These are phyloP conservation scores for Typhlichthys subterraneus DNA, from an alignment of 2,797 vertebrate genomes.

Conservation along the genomic window DNA sequence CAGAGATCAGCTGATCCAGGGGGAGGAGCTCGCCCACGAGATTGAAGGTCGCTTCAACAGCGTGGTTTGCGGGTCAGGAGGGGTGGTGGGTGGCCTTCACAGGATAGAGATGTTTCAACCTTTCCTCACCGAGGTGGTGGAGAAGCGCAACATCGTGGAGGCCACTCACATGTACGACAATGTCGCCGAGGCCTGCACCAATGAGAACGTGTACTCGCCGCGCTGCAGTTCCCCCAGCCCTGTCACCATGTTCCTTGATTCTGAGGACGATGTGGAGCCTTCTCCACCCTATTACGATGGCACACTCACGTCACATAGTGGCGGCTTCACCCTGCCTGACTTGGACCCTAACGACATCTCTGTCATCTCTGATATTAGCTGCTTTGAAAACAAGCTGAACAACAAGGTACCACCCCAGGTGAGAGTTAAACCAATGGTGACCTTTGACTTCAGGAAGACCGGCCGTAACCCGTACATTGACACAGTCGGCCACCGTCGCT, in stretches of 20 bases:
- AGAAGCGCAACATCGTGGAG: conserved; percentile 91
- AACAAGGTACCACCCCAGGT: conserved; percentile 90
- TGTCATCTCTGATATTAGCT: conserved; percentile 84
- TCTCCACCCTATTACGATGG: conserved; percentile 86
- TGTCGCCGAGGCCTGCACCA: conserved; percentile 88
- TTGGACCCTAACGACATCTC: conserved; percentile 88
- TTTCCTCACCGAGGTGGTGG: conserved; percentile 90
- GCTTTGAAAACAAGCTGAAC: conserved; percentile 91
- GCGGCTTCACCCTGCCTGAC: conserved; percentile 88
- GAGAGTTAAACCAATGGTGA: conserved; percentile 89
- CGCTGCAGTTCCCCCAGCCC: conserved; percentile 90
- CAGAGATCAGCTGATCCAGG: conserved; percentile 88
- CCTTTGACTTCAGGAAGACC: conserved; percentile 87
- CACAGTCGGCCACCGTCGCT: conserved; percentile 86
- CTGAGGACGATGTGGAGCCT: conserved; percentile 89
- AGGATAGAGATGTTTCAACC: conserved; percentile 90
- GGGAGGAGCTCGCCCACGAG: conserved; percentile 93
- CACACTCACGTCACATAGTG: conserved; percentile 80
- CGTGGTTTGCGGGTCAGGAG: conserved; percentile 82
- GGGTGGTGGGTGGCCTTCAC: conserved; percentile 84
- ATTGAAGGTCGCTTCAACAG: conserved; percentile 88
- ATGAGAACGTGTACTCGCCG: conserved; percentile 85
- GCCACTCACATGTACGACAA: conserved; percentile 96
- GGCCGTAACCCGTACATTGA: conserved; percentile 86
- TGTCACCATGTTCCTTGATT: conserved; percentile 89